Conservation (phyloP, 2,113 vertebrate species). For the Chascanopsetta lugubris region DNA sequence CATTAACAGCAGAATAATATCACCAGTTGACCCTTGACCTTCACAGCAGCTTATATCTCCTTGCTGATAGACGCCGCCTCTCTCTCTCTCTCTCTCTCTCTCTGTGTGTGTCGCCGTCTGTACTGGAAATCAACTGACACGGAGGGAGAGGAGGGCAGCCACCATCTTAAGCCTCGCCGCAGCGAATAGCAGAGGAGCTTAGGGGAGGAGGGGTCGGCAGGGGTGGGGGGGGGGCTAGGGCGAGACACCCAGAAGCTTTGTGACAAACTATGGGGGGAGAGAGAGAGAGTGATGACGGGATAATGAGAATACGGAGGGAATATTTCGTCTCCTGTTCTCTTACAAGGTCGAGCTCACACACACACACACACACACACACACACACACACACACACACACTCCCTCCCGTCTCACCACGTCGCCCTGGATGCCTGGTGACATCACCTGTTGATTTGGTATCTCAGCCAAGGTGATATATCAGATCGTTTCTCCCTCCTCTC, state of each 20-base stretch:
- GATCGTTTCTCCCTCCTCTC: constrained; percentile 13
- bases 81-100: no score
- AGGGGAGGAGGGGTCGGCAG: constrained; percentile 10
- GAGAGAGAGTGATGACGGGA: constrained; percentile 55
- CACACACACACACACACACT: no score
- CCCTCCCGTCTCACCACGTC: constrained; percentile 11
- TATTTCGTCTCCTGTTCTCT: constrained; percentile 15
- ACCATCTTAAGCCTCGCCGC: constrained; percentile 59
- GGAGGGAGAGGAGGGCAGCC: constrained; percentile 47
- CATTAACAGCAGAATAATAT: constrained; percentile 72
- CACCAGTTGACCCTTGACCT: constrained; percentile 69
- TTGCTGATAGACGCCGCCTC: constrained; percentile 61
- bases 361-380: not conserved
- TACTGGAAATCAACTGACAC: constrained; percentile 61
- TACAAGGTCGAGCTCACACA: constrained; percentile 34
- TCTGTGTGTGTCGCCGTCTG: constrained; percentile 21
- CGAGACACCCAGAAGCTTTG: constrained; percentile 49
- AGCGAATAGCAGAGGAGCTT: constrained; percentile 63
- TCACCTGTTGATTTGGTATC: constrained; percentile 71
- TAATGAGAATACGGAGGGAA: constrained; percentile 52
- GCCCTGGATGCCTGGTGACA: constrained; percentile 52
- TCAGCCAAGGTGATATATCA: constrained; percentile 33
- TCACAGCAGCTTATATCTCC: constrained; percentile 69
- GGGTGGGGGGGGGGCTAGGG: not conserved
- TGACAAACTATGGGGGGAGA: constrained; percentile 27